Conservation (phyloP, 2,113 vertebrate genomes). For the Tamias sibiricus region DNA sequence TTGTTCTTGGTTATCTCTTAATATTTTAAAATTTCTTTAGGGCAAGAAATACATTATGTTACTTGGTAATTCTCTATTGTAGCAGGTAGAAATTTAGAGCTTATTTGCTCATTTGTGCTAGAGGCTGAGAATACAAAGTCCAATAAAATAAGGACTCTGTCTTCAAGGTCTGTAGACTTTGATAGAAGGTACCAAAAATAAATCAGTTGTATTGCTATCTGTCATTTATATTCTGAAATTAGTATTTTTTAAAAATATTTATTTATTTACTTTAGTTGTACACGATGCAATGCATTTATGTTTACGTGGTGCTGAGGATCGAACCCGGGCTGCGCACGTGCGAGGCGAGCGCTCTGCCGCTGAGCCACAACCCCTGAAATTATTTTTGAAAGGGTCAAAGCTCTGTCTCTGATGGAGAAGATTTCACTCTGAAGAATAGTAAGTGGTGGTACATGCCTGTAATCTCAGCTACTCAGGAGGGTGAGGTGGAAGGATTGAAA, state of each 20-base stretch:
- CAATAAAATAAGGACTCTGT: neutral
- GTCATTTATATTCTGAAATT: constrained; percentile 20
- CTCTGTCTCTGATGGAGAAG: constrained; percentile 13
- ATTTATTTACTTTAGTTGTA: too few relatives aligned
- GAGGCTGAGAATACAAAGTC: constrained; percentile 3
- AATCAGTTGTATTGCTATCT: neutral
- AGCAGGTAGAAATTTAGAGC: neutral
- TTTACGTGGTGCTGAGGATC: too few relatives aligned
- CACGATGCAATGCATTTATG: too few relatives aligned
- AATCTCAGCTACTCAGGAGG: neutral
- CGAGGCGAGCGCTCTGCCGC: too few relatives aligned
- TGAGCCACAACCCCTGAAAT: too few relatives aligned
- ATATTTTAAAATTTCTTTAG: constrained; percentile 43
- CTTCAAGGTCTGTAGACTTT: constrained; percentile 7
- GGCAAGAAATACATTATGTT: constrained; percentile 5
- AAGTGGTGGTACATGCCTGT: neutral
- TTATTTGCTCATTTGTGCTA: constrained; percentile 5
- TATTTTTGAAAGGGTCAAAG: neutral
- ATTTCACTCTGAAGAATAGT: neutral
- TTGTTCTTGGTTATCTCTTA: constrained; percentile 24
- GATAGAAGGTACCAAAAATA: neutral
- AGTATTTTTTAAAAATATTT: too few relatives aligned
- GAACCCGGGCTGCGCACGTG: too few relatives aligned
- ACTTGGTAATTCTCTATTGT: constrained; percentile 25
- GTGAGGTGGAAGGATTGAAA: neutral